Percentiles rank a stretch among this genome's conserved stretches.
Evolutionary conservation across 2,113 vertebrate genomes (phyloP).

Genomic region (Chloropsis hardwickii): DNA sequence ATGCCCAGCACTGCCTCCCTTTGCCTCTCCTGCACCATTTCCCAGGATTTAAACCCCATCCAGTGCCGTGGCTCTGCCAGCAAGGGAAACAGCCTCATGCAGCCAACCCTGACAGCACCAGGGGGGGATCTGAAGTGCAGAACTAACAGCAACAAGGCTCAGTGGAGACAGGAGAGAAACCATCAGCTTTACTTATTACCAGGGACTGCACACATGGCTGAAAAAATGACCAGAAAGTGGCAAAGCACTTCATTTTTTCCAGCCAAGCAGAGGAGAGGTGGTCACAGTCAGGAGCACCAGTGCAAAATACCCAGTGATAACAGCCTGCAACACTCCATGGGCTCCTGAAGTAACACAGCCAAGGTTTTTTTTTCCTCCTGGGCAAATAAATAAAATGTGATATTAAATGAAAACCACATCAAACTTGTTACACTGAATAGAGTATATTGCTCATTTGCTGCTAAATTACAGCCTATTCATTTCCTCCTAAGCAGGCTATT

Average conservation of each 20-base stretch:
- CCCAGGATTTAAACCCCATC: background rate
- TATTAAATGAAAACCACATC: constrained; percentile 47
- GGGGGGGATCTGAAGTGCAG: background rate
- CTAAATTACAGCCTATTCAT: constrained; percentile 43
- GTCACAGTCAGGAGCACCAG: background rate
- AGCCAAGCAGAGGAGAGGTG: background rate
- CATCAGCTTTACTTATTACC: background rate
- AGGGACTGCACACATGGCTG: background rate
- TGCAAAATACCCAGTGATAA: background rate
- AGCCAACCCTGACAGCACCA: background rate
- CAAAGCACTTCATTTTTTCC: background rate
- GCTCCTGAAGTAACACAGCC: background rate
- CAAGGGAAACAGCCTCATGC: background rate
- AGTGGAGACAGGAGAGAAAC: background rate
- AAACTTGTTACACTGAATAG: constrained; percentile 22
- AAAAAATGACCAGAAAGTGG: background rate
- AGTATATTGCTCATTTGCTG: constrained; percentile 26
- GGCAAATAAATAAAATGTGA: constrained; percentile 32
- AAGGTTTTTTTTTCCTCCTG: background rate
- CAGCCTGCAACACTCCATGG: fast-evolving
- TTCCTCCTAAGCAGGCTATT: constrained; percentile 37
- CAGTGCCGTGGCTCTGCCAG: background rate
- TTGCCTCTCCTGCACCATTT: background rate
- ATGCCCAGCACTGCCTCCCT: background rate
- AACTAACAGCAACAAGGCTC: background rate